Evolutionary conservation across 2,888 invertebrate genomes (phyloP).

Genomic region (Rhodophaea formosa): DNA sequence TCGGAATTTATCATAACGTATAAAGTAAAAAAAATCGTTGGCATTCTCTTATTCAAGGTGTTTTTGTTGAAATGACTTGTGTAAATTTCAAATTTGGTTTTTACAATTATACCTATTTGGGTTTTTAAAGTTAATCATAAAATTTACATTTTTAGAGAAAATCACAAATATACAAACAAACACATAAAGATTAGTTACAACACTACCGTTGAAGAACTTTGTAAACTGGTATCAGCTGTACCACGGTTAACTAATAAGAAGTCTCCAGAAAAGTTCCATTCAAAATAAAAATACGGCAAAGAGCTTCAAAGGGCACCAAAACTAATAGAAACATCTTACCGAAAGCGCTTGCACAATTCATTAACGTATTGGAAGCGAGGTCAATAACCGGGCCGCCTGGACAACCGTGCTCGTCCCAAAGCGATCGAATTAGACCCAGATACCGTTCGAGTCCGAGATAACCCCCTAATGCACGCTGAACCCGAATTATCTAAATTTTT

Average conservation of each 20-base stretch:
- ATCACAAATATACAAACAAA: too few species aligned
- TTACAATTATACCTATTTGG: too few species aligned
- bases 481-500: slow-evolving; percentile 29
- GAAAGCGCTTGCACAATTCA: slow-evolving; percentile 66
- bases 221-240: background rate
- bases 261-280: background rate
- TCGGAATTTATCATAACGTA: slow-evolving; percentile 1
- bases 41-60: background rate
- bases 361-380: slow-evolving; percentile 55
- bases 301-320: slow-evolving; percentile 33
- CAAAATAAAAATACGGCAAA: background rate
- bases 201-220: too few species aligned
- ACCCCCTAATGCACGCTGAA: slow-evolving; percentile 67
- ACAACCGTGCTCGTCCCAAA: slow-evolving; percentile 58
- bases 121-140: too few species aligned
- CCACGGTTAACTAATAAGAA: background rate
- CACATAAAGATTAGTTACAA: too few species aligned
- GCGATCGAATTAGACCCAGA: slow-evolving; percentile 67
- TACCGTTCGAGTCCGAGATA: slow-evolving; percentile 56
- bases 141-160: too few species aligned
- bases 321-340: slow-evolving; percentile 61
- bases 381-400: slow-evolving; percentile 67
- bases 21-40: background rate
- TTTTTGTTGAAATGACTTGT: too few species aligned
- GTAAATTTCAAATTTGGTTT: too few species aligned